A percentile compares a stretch with the other conserved stretches of the same genome.
Evolutionary conservation across 2,113 vertebrate genomes (phyloP).

Genomic region (Hucho hucho): DNA sequence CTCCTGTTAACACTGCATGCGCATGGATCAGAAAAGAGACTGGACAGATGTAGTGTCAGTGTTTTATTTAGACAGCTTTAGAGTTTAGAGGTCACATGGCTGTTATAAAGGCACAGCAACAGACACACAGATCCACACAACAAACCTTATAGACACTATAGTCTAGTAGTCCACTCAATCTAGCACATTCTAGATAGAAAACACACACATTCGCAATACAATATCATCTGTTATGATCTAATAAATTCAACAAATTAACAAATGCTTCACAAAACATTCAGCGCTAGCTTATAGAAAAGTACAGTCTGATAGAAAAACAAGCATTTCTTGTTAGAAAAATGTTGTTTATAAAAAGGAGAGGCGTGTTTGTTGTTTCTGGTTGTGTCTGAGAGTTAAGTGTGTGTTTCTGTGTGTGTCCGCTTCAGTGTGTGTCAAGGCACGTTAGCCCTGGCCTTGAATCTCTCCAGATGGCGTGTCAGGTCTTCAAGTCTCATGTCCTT

Average conservation of each 20-base stretch:
- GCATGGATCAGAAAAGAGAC: background rate
- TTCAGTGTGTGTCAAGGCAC: conserved; percentile 24
- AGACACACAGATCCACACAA: conserved; percentile 4
- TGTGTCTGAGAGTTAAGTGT: background rate
- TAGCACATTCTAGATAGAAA: too few species aligned
- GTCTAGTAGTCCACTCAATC: background rate
- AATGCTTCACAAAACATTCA: background rate
- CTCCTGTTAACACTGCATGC: background rate
- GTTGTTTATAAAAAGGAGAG: background rate
- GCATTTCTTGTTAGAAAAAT: background rate
- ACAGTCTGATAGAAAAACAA: background rate
- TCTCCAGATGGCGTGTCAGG: conserved; percentile 60
- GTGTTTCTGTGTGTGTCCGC: conserved; percentile 11
- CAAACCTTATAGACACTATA: background rate
- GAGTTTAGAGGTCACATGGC: conserved; percentile 11
- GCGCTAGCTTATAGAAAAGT: background rate
- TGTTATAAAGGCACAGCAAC: conserved; percentile 18
- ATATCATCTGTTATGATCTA: background rate
- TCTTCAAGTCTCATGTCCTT: conserved; percentile 73
- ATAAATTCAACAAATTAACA: background rate
- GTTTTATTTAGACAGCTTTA: conserved; percentile 28
- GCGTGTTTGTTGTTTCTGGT: background rate
- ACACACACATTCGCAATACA: background rate
- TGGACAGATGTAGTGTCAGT: background rate
- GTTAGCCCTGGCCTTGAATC: conserved; percentile 50